Evolutionary conservation across 2,797 vertebrate species (phyloP).

Genomic region (Tokudaia tokunoshimensis): DNA sequence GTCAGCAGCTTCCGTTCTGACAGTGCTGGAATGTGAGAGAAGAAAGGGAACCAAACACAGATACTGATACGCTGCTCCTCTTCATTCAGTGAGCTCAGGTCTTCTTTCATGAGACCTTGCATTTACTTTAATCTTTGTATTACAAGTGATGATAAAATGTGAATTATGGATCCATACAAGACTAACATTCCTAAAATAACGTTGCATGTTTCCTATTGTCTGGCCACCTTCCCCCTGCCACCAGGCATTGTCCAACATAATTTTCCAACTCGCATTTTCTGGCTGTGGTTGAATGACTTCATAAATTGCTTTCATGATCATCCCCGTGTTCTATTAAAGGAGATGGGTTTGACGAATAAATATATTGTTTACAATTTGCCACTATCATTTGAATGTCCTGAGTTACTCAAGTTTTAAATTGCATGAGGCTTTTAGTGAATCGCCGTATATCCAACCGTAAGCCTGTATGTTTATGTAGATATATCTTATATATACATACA

Average conservation of each 20-base stretch:
- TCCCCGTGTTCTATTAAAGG: conserved; percentile 62
- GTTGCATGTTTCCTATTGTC: neutral
- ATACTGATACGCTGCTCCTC: neutral
- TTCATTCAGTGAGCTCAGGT: neutral
- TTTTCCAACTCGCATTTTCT: conserved; percentile 70
- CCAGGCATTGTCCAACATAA: conserved; percentile 51
- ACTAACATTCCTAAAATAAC: conserved; percentile 21
- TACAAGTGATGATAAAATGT: conserved; percentile 31
- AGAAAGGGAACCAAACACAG: neutral
- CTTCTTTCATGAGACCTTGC: conserved; percentile 60
- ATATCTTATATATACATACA: neutral
- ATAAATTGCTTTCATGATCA: conserved; percentile 78
- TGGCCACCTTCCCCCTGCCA: conserved; percentile 52
- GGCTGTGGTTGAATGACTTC: conserved; percentile 65
- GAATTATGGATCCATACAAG: conserved; percentile 11
- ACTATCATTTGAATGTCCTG: conserved; percentile 28
- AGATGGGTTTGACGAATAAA: conserved; percentile 70
- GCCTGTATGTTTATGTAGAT: neutral
- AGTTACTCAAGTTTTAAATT: conserved; percentile 69
- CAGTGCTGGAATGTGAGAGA: neutral
- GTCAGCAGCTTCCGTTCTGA: neutral
- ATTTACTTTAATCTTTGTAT: conserved; percentile 17
- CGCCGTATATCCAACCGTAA: conserved; percentile 16
- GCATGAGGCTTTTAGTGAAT: conserved; percentile 65
- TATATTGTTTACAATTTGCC: conserved; percentile 67